Conservation (phyloP, 2,113 vertebrate species). For the Typhlomys cinereus region DNA sequence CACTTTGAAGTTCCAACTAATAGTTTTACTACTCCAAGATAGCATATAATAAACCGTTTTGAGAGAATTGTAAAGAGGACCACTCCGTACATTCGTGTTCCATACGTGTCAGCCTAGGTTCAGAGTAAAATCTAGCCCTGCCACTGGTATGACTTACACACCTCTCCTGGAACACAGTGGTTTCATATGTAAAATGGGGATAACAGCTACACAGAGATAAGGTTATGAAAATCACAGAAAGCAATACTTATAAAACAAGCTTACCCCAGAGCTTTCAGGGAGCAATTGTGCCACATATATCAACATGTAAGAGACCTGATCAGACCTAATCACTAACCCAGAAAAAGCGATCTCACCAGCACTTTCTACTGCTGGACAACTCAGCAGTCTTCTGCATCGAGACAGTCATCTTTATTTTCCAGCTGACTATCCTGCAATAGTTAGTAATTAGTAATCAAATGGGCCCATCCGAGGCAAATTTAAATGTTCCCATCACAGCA, state of each 20-base stretch:
- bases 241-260: background rate
- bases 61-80: background rate
- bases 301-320: constrained; percentile 2
- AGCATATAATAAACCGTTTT: background rate
- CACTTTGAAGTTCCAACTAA: background rate
- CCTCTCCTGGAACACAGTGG: background rate
- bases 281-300: background rate
- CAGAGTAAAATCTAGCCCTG: constrained; percentile 3
- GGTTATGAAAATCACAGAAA: constrained; percentile 17
- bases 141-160: background rate
- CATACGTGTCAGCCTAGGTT: background rate
- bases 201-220: background rate
- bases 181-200: background rate
- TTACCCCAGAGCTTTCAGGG: background rate
- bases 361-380: constrained; percentile 25
- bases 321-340: background rate
- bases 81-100: background rate
- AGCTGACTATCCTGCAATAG: constrained; percentile 25
- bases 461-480: constrained; percentile 46
- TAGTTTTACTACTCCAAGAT: background rate
- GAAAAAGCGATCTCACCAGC: background rate
- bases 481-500: constrained; percentile 53
- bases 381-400: background rate
- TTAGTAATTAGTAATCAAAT: constrained; percentile 14
- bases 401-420: constrained; percentile 27